Evolutionary conservation across 2,113 vertebrate species (phyloP), one percentile per base, ranked within the genome.

Genomic region (human (Homo sapiens)): DNA sequence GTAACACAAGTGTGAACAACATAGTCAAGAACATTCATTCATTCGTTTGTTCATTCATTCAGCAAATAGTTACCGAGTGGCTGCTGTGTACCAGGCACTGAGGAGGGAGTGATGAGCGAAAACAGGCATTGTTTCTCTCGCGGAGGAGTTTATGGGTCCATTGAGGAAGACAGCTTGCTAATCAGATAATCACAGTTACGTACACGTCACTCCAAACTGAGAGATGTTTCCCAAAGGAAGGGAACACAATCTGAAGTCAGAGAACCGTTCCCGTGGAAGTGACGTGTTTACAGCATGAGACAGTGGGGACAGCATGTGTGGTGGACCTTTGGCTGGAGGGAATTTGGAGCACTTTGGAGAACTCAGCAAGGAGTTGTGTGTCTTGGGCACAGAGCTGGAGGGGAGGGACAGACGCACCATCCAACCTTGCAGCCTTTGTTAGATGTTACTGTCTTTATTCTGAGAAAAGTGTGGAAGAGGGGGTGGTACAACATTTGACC

Each of bases 371-470:
- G 59, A 17, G 38, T 55, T 12, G 0, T 13, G 20, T 66, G 38
- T 35, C 38, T 43, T 57, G 48, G 43, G 61, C 20, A 87, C 78
- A 48, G 55, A 25, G 66, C 57, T 59, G 8, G 16, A 38, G 17
- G 14, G 2, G 8, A 50, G 35, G 70, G 50, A 32, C 1, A 1
- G 25, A 14, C 1, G 0, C 7, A 13, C 32, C 11, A 0, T 12
- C 40, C 7, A n/a, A 3, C 25, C 45, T 76, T 50, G 68, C 27
- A 5, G 20, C 32, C 30, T 55, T 57, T 50, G 57, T 48, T 40
- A 68, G 57, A 22, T 16, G 45, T 40, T 59, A 8, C 3, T 30
- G 22, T 17, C 22, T 57, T 72, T 40, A 35, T 35, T 8, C 68
- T 4, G 59, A 87, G 45, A 14, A 73, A 22, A 72, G n/a, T 0